Conservation (phyloP, 2,888 invertebrate species). For the Morinoia aosen region DNA sequence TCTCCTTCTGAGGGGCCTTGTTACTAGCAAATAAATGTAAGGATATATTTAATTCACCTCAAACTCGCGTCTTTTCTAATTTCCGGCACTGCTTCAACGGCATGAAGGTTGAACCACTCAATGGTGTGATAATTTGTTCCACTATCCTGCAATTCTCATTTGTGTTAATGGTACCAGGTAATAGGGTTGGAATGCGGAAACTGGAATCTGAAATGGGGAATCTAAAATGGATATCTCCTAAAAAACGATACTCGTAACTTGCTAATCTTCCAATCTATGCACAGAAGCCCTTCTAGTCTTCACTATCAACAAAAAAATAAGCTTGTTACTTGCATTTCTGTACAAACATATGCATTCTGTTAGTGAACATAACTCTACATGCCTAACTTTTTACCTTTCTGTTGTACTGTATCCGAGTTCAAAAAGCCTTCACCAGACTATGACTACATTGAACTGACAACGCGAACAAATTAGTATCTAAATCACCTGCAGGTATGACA, state of each 20-base stretch:
- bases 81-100: no score
- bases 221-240: background rate
- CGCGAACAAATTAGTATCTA: no score
- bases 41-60: background rate
- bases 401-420: background rate
- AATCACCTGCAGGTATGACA: no score
- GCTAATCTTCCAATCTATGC: background rate
- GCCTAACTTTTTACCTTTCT: background rate
- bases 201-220: background rate
- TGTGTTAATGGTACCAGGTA: background rate
- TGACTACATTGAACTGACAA: background rate
- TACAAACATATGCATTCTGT: background rate
- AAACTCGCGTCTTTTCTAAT: background rate
- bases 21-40: background rate
- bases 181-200: background rate
- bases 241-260: background rate
- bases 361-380: background rate
- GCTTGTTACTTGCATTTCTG: background rate
- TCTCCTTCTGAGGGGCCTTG: background rate
- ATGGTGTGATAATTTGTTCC: background rate
- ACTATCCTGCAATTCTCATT: background rate
- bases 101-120: no score
- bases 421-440: background rate
- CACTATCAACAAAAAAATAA: background rate
- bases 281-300: background rate